Evolutionary conservation across 2,113 vertebrate species (phyloP), one percentile per base, ranked within the genome.

Genomic region (Mellivora capensis): DNA sequence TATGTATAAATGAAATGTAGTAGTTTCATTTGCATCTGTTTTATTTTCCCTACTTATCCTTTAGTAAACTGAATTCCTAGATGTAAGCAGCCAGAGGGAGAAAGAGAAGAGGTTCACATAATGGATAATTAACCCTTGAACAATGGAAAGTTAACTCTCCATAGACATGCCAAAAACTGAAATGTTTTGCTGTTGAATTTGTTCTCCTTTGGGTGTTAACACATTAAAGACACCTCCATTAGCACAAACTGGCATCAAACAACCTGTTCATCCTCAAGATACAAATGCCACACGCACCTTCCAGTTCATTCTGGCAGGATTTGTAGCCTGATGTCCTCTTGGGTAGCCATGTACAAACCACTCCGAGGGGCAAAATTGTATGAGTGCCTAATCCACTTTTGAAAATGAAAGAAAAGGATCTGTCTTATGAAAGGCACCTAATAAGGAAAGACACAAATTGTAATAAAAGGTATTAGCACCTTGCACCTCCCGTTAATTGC

Each of bases 121-220:
- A 97, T 90, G 85, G 84, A 90, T 97, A 96, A 96, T 97, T 97
- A 98, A 96, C 95, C 95, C 95, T 93, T 96, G 59, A 96, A 93
- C 72, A 97, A 96, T 97, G 47, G 64, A 96, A 97, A 96, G 96
- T 97, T 97, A 98, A 95, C 94, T 96, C 83, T 90, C 72, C 39
- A 18, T 14, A 97, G 84, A 93, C 59, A 90, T 82, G 90, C 96
- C 87, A 88, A 94, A 95, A 92, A 42, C 80, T 71, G 37, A 90
- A 97, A 94, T 87, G 81, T 96, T 96, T 93, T 97, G 90, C 93
- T 94, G 84, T 77, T 88, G 76, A 94, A 96, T 97, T 62, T 96
- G 95, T 88, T 93, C 71, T 97, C 90, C 57, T 85, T 90, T 88
- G 81, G 64, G 81, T 96, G 80, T 93, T 97, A 96, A 96, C 90